phyloP scores from a whole-genome alignment of 2,113 vertebrate genomes.

The Ellobius talpinus region DNA sequence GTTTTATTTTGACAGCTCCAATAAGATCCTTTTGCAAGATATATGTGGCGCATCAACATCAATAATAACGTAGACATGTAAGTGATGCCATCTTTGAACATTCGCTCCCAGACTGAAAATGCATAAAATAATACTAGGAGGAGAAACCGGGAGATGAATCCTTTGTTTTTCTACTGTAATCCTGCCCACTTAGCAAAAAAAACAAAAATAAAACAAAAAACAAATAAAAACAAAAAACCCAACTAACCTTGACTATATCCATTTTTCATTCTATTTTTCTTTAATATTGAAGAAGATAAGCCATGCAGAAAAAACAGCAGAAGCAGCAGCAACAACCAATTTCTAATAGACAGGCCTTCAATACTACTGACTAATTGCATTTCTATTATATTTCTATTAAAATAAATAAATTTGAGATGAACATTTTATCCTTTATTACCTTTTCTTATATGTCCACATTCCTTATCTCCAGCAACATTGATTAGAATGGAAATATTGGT shows the following conservation, averaged over 20 bases:
- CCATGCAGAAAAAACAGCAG: background rate
- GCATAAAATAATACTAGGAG: background rate
- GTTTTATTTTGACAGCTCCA: background rate
- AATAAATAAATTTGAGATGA: background rate
- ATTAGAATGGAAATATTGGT: background rate
- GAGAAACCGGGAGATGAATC: background rate
- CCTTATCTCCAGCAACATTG: background rate
- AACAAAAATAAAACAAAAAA: too few species aligned
- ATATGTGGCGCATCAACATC: background rate
- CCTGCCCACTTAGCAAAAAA: background rate
- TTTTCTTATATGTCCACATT: background rate
- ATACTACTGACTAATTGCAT: background rate
- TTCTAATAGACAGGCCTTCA: background rate
- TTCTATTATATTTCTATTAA: background rate
- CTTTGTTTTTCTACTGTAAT: background rate
- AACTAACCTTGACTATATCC: background rate
- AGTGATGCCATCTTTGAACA: constrained; percentile 1
- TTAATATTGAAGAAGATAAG: constrained; percentile 17
- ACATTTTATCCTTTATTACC: constrained; percentile 4
- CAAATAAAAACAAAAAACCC: too few species aligned
- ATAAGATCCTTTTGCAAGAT: constrained; percentile 10
- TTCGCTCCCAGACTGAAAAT: background rate
- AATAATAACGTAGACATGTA: background rate
- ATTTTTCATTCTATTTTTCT: background rate
- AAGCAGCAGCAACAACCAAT: background rate